Percentiles rank a stretch among this genome's conserved stretches.
Evolutionary conservation across 2,113 vertebrate species (phyloP).

Genomic region (Scomber scombrus): DNA sequence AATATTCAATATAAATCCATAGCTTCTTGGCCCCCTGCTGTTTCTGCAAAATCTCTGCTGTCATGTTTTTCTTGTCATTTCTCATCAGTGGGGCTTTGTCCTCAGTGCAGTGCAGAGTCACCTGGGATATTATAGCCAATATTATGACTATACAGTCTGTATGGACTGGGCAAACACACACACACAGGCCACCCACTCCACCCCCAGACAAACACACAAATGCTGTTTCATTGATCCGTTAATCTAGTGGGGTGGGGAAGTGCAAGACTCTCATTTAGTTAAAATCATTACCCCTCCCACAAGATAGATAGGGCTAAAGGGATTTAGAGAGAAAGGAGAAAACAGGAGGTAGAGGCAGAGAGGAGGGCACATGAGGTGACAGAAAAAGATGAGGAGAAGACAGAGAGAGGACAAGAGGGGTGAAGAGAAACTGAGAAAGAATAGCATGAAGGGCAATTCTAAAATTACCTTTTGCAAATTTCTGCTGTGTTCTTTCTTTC

Average conservation of each 20-base stretch:
- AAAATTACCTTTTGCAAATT: slow-evolving; percentile 32
- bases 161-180: slow-evolving; percentile 19
- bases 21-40: slow-evolving; percentile 31
- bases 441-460: not conserved
- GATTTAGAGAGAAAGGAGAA: slow-evolving; percentile 43
- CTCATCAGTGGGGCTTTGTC: slow-evolving; percentile 40
- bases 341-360: not conserved
- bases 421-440: not conserved
- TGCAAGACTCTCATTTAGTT: slow-evolving; percentile 75
- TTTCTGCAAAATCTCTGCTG: slow-evolving; percentile 57
- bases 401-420: not conserved
- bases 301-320: slow-evolving; percentile 62
- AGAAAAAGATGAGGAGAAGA: not conserved
- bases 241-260: slow-evolving; percentile 65
- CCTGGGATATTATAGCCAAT: slow-evolving; percentile 36
- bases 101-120: slow-evolving; percentile 25
- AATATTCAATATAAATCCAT: slow-evolving; percentile 73
- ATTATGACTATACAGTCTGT: slow-evolving; percentile 54
- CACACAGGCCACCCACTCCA: slow-evolving; percentile 22
- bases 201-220: slow-evolving; percentile 44
- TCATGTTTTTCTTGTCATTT: slow-evolving; percentile 48
- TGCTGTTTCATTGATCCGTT: slow-evolving; percentile 70
- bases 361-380: slow-evolving; percentile 7
- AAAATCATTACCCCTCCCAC: slow-evolving; percentile 69
- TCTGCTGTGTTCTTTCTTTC: slow-evolving; percentile 19